Percentiles rank a stretch among this genome's conserved stretches.
phyloP scores from a whole-genome alignment of 1,140 invertebrate species.

The Cheumatopsyche charites region DNA sequence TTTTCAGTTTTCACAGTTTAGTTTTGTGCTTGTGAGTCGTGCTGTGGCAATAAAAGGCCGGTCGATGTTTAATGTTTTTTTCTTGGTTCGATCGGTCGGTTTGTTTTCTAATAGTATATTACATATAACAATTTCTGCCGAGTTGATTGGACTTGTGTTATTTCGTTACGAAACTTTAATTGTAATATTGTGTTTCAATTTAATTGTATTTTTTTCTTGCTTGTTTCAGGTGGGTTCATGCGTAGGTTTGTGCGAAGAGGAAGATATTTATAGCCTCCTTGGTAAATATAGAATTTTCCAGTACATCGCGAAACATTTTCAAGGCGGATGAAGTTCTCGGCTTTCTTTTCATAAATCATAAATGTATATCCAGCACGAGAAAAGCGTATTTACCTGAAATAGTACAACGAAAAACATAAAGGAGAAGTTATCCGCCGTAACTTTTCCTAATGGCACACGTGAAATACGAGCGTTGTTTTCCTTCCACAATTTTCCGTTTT shows the following conservation, averaged over 20 bases:
- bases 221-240: not conserved
- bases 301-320: too few species aligned
- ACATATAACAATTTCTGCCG: not conserved
- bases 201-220: not conserved
- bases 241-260: too few species aligned
- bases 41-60: not conserved
- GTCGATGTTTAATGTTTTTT: conserved; percentile 1
- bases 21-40: not conserved
- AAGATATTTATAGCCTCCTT: too few species aligned
- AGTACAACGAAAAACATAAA: not conserved
- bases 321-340: too few species aligned
- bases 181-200: not conserved
- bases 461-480: conserved; percentile 18
- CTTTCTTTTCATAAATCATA: too few species aligned
- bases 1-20: conserved; percentile 7
- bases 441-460: conserved; percentile 8
- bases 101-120: not conserved
- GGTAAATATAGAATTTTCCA: too few species aligned
- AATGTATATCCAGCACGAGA: too few species aligned
- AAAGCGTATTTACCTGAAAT: too few species aligned
- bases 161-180: conserved; percentile 7
- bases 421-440: not conserved
- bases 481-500: conserved; percentile 3
- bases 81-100: not conserved
- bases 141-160: not conserved